Conservation (phyloP, 2,888 invertebrate genomes). For the Acrobeloides nanus region DNA sequence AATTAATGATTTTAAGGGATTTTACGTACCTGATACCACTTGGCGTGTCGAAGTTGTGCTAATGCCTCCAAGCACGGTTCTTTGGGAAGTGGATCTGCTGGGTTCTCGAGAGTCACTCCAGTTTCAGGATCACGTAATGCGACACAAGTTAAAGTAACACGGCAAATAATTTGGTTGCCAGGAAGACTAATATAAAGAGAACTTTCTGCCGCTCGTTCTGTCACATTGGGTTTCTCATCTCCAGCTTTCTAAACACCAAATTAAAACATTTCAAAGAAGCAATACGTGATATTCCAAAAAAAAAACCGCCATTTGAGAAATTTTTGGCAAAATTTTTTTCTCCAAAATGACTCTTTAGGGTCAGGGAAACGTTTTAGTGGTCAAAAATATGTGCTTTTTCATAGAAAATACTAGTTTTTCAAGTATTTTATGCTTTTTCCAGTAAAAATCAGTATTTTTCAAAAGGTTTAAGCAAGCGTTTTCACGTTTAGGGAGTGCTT, state of each 20-base stretch:
- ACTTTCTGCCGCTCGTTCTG: constrained; percentile 6
- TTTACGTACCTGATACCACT: constrained; percentile 94
- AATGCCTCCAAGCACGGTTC: constrained; percentile 99
- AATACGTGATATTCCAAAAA: too few species aligned
- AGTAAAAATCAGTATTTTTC: too few species aligned
- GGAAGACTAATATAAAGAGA: constrained; percentile 5
- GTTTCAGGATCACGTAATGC: constrained; percentile 10
- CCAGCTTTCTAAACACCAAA: constrained; percentile 4
- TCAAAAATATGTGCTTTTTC: too few species aligned
- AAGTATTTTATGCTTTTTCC: too few species aligned
- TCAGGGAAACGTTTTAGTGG: too few species aligned
- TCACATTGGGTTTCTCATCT: constrained; percentile 3
- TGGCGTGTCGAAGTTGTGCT: constrained; percentile 98
- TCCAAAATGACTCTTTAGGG: too few species aligned
- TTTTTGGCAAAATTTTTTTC: too few species aligned
- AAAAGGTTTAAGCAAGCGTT: too few species aligned
- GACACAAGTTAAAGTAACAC: constrained; percentile 23
- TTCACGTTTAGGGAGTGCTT: too few species aligned
- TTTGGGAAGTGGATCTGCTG: constrained; percentile 89
- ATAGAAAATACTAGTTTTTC: too few species aligned
- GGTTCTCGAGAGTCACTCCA: constrained; percentile 43
- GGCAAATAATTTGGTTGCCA: constrained; percentile 13
- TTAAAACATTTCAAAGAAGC: constrained; percentile 24
- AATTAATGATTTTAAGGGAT: not conserved
- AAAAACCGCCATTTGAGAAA: too few species aligned